These are phyloP conservation scores for Festucalex cinctus DNA, from an alignment of 2,113 vertebrate genomes.

Conservation along the genomic window DNA sequence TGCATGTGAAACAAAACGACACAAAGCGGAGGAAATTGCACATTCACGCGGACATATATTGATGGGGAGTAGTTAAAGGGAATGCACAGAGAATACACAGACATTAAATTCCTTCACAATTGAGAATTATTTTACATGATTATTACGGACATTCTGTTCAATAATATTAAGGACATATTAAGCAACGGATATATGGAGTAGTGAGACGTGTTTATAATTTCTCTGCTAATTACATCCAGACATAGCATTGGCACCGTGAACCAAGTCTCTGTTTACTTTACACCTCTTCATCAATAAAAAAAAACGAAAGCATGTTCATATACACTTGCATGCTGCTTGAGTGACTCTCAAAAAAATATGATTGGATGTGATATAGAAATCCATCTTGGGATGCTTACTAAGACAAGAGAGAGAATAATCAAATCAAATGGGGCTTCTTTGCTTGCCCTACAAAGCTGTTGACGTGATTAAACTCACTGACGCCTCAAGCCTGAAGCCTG, in stretches of 20 bases:
- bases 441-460: neutral
- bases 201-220: neutral
- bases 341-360: neutral
- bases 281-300: too few relatives aligned
- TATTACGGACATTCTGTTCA: too few relatives aligned
- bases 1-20: constrained; percentile 32
- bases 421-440: neutral
- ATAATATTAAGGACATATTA: neutral
- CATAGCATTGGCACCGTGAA: too few relatives aligned
- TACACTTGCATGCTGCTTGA: too few relatives aligned
- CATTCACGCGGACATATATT: constrained; percentile 18
- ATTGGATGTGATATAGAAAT: too few relatives aligned
- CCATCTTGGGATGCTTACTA: neutral
- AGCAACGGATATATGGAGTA: neutral
- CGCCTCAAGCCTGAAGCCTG: neutral
- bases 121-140: too few relatives aligned
- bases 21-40: too few relatives aligned
- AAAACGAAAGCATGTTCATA: too few relatives aligned
- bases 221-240: too few relatives aligned
- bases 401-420: neutral
- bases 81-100: constrained; percentile 1
- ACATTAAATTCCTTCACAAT: neutral
- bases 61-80: constrained; percentile 17
- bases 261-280: too few relatives aligned
- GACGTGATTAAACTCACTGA: neutral